Percentiles rank a stretch among this genome's conserved stretches.
These are phyloP conservation scores for Pachyramphus minor DNA, from an alignment of 2,113 vertebrate species.

Conservation along the genomic window DNA sequence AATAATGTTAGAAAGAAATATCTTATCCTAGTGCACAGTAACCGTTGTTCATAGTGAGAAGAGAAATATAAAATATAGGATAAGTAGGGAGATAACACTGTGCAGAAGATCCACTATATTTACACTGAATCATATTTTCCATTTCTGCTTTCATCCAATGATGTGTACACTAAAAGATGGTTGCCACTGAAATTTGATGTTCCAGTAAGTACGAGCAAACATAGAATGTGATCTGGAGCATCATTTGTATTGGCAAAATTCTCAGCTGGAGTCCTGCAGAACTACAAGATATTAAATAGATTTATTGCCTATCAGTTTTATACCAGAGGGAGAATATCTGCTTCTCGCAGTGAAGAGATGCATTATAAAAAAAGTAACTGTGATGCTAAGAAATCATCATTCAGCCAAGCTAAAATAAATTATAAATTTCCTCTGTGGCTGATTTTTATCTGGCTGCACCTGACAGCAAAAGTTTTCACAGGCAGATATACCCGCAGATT, in stretches of 20 bases:
- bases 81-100: background rate
- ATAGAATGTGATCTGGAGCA: slow-evolving; percentile 27
- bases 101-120: background rate
- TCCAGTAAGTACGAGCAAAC: slow-evolving; percentile 51
- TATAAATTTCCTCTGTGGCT: slow-evolving; percentile 41
- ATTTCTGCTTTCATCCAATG: background rate
- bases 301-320: slow-evolving; percentile 67
- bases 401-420: slow-evolving; percentile 54
- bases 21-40: background rate
- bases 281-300: slow-evolving; percentile 64
- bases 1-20: background rate
- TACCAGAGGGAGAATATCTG: slow-evolving; percentile 56
- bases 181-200: slow-evolving; percentile 57
- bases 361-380: slow-evolving; percentile 52
- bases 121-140: background rate
- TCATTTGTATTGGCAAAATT: slow-evolving; percentile 53
- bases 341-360: slow-evolving; percentile 44
- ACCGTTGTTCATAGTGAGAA: background rate
- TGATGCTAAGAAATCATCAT: slow-evolving; percentile 39
- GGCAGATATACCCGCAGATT: background rate
- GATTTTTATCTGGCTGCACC: slow-evolving; percentile 43
- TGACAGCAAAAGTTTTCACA: slow-evolving; percentile 15
- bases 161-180: slow-evolving; percentile 36
- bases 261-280: slow-evolving; percentile 48
- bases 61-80: background rate